phyloP scores from a whole-genome alignment of 2,797 vertebrate species.

The Spinibarbus caldwelli region DNA sequence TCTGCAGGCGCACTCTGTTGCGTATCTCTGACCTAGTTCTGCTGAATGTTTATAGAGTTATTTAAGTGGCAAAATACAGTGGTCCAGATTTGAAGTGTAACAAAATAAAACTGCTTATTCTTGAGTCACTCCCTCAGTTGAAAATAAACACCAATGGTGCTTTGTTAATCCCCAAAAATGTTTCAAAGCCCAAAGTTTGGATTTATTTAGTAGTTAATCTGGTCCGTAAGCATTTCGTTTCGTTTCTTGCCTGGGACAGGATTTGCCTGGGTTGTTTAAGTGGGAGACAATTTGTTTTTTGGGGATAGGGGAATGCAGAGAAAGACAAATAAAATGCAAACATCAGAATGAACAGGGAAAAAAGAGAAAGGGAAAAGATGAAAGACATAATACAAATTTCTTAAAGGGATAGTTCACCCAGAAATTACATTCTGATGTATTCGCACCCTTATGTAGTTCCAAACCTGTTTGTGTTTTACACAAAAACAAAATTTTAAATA shows the following conservation, averaged over 20 bases:
- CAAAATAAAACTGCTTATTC: conserved; percentile 31
- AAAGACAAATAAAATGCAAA: neutral
- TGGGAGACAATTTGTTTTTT: conserved; percentile 13
- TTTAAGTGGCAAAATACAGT: conserved; percentile 19
- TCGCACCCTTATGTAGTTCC: neutral
- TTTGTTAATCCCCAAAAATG: conserved; percentile 31
- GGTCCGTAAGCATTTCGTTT: conserved; percentile 17
- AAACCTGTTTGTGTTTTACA: neutral
- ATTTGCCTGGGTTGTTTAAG: conserved; percentile 23
- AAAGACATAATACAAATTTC: neutral
- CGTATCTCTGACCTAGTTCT: conserved; percentile 37
- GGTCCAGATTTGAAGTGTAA: conserved; percentile 25
- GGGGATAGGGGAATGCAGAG: conserved; percentile 10
- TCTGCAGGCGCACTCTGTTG: neutral
- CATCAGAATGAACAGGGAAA: conserved; percentile 24
- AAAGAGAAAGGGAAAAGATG: conserved; percentile 31
- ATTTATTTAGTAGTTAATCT: conserved; percentile 39
- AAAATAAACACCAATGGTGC: conserved; percentile 2
- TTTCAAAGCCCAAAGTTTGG: conserved; percentile 21
- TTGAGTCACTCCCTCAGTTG: neutral
- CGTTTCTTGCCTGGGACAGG: neutral
- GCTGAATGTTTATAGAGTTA: conserved; percentile 22
- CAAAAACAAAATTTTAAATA: neutral
- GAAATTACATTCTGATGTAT: neutral
- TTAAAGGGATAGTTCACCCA: neutral